These are phyloP conservation scores for Rugalucina vietnamica DNA, from an alignment of 2,888 invertebrate genomes.

Conservation along the genomic window DNA sequence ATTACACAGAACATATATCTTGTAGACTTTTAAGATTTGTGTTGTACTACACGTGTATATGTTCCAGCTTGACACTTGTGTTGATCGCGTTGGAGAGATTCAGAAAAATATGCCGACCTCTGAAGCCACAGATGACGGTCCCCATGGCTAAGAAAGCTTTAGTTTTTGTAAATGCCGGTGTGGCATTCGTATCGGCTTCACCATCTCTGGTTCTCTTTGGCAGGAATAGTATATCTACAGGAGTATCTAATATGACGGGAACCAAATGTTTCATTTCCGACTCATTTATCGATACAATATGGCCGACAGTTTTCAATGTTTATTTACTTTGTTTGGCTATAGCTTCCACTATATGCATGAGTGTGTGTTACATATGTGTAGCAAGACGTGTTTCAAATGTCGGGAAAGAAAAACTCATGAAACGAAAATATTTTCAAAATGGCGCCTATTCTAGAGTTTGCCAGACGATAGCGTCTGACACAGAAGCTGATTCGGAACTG, in stretches of 20 bases:
- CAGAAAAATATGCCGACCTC: conserved; percentile 55
- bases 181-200: conserved; percentile 38
- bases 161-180: conserved; percentile 38
- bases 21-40: conserved; percentile 59
- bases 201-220: conserved; percentile 52
- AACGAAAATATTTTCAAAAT: conserved; percentile 22
- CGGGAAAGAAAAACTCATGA: conserved; percentile 46
- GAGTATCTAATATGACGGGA: conserved; percentile 24
- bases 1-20: conserved; percentile 40
- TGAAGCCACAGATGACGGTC: conserved; percentile 51
- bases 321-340: conserved; percentile 47
- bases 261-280: conserved; percentile 53
- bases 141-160: conserved; percentile 39
- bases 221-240: conserved; percentile 30
- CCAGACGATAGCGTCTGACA: background rate
- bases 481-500: background rate
- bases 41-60: conserved; percentile 49
- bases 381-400: conserved; percentile 51
- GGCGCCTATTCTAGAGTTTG: conserved; percentile 10
- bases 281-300: conserved; percentile 29
- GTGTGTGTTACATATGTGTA: conserved; percentile 40
- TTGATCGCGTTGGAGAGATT: conserved; percentile 52
- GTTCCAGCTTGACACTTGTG: conserved; percentile 53
- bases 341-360: conserved; percentile 37
- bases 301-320: conserved; percentile 52